Conservation (phyloP, 1,140 invertebrate genomes). For the Drosophila pseudoobscura region DNA sequence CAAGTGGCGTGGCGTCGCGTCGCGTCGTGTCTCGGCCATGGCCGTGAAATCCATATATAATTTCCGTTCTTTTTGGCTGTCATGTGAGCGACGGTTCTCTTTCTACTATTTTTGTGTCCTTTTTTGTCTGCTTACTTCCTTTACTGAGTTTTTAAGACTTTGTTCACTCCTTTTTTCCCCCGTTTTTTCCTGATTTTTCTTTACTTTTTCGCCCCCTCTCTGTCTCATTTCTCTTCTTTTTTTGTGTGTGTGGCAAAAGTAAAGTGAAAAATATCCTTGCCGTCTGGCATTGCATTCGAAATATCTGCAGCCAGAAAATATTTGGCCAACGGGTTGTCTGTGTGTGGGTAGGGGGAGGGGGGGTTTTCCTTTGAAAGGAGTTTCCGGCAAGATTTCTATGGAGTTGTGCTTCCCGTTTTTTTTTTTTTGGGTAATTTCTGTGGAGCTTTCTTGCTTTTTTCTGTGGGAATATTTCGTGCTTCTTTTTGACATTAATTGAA, state of each 20-base stretch:
- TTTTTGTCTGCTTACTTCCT: conserved; percentile 7
- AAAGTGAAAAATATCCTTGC: conserved; percentile 76
- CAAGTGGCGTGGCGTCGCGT: conserved; percentile 34
- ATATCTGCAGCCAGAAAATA: conserved; percentile 44
- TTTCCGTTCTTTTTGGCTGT: conserved; percentile 48
- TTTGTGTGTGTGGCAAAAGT: conserved; percentile 18
- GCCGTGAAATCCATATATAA: conserved; percentile 77
- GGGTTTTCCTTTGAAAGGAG: conserved; percentile 10
- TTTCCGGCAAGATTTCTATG: conserved; percentile 41
- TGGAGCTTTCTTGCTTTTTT: not conserved
- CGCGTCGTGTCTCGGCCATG: conserved; percentile 49
- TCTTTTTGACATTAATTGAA: conserved; percentile 57
- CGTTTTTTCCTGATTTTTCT: not conserved
- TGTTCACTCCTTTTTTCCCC: not conserved
- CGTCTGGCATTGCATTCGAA: conserved; percentile 65
- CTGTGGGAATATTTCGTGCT: conserved; percentile 1
- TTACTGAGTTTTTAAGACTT: too few species aligned
- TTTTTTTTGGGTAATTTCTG: not conserved
- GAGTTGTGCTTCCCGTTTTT: not conserved
- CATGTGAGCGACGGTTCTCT: conserved; percentile 31
- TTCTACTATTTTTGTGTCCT: not conserved
- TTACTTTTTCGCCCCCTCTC: too few species aligned
- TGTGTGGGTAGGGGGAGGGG: conserved; percentile 10
- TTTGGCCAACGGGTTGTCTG: conserved; percentile 34
- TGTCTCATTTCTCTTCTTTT: conserved; percentile 8